A percentile compares a stretch with the other conserved stretches of the same genome.
Evolutionary conservation across 2,888 invertebrate species (phyloP).

Genomic region (Chrysomela aeneicollis): DNA sequence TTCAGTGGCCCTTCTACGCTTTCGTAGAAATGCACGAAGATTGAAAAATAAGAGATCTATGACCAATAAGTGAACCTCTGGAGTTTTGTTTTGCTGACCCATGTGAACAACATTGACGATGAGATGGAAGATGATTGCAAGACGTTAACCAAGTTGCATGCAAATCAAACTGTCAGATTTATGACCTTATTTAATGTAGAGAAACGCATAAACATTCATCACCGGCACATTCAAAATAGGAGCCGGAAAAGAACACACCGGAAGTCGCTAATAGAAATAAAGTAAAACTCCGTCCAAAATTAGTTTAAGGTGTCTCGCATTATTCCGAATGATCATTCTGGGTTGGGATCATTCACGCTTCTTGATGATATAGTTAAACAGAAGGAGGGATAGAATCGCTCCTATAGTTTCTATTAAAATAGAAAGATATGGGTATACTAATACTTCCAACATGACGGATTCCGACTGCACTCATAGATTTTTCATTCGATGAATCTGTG

Average conservation of each 20-base stretch:
- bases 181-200: constrained; percentile 10
- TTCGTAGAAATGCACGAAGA: too few species aligned
- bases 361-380: background rate
- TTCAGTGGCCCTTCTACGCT: too few species aligned
- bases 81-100: too few species aligned
- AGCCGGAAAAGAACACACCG: constrained; percentile 31
- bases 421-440: too few species aligned
- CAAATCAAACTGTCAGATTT: background rate
- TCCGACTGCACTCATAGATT: too few species aligned
- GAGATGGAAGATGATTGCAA: background rate
- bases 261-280: constrained; percentile 35
- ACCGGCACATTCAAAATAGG: constrained; percentile 20
- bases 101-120: too few species aligned
- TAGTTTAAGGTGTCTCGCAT: constrained; percentile 31
- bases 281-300: constrained; percentile 27
- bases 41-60: too few species aligned
- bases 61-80: too few species aligned
- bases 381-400: background rate
- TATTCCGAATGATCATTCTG: constrained; percentile 24
- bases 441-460: too few species aligned
- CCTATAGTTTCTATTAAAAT: too few species aligned
- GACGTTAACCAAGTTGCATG: background rate
- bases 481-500: too few species aligned
- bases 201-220: constrained; percentile 17
- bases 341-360: constrained; percentile 3